Evolutionary conservation across 2,113 vertebrate species (phyloP).

Genomic region (Podiceps cristatus): DNA sequence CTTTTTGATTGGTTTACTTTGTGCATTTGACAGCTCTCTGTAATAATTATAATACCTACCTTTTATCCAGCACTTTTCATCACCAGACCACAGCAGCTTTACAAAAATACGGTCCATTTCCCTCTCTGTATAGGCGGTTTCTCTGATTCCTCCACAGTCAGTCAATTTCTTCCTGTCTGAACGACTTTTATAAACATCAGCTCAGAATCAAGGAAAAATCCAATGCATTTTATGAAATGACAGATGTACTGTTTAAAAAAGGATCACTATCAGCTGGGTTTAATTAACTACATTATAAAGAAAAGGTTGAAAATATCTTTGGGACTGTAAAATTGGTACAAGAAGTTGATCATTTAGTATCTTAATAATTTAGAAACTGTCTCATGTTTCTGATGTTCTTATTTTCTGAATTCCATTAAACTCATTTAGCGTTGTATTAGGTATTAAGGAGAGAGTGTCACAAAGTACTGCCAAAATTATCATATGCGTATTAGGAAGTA

Average conservation of each 20-base stretch:
- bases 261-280: not conserved
- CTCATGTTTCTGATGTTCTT: not conserved
- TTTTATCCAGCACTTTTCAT: not conserved
- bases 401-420: constrained; percentile 14
- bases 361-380: constrained; percentile 42
- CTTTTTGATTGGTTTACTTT: not conserved
- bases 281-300: constrained; percentile 23
- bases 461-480: not conserved
- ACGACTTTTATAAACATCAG: not conserved
- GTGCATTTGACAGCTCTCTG: not conserved
- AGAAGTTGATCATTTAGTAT: constrained; percentile 24
- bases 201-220: not conserved
- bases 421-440: not conserved
- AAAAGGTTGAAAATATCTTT: constrained; percentile 30
- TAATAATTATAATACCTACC: not conserved
- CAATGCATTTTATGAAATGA: not conserved
- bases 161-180: not conserved
- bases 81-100: not conserved
- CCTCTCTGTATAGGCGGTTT: not conserved
- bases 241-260: constrained; percentile 1
- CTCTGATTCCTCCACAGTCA: not conserved
- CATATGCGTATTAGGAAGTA: not conserved
- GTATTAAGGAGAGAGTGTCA: not conserved
- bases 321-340: constrained; percentile 16
- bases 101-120: not conserved